phyloP scores from a whole-genome alignment of 2,888 invertebrate species.

The Blera fallax region DNA sequence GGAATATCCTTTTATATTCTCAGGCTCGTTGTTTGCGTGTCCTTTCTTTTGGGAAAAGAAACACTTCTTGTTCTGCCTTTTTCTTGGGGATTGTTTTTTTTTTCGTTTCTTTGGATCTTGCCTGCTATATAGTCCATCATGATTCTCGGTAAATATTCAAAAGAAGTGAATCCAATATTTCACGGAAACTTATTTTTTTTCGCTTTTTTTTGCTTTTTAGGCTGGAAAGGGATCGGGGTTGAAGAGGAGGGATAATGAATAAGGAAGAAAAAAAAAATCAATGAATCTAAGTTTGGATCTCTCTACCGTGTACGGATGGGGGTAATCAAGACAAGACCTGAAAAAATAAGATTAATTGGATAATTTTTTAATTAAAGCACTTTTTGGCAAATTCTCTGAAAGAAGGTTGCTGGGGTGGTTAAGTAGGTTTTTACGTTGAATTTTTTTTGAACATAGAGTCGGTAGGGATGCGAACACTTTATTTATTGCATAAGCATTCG shows the following conservation, averaged over 20 bases:
- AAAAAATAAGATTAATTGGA: constrained; percentile 68
- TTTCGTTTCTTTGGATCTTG: background rate
- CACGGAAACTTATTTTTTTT: constrained; percentile 43
- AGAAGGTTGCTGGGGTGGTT: background rate
- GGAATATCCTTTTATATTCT: constrained; percentile 71
- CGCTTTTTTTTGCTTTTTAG: constrained; percentile 34
- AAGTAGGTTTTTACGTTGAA: too few relatives aligned
- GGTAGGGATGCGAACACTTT: too few relatives aligned
- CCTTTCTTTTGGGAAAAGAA: constrained; percentile 48
- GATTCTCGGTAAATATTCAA: constrained; percentile 60
- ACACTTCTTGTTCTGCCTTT: constrained; percentile 44
- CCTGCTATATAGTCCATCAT: constrained; percentile 56
- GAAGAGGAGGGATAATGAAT: constrained; percentile 68
- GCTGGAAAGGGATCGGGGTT: constrained; percentile 31
- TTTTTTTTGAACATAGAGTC: too few relatives aligned
- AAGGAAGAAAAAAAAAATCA: constrained; percentile 29
- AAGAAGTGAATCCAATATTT: constrained; percentile 69
- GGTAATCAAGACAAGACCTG: constrained; percentile 33
- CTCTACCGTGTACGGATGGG: constrained; percentile 6
- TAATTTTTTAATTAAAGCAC: constrained; percentile 67
- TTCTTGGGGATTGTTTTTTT: constrained; percentile 8
- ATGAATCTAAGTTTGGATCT: constrained; percentile 73
- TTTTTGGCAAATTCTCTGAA: background rate
- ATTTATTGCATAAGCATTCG: too few relatives aligned
- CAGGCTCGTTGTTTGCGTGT: constrained; percentile 57